Evolutionary conservation across 2,888 invertebrate genomes (phyloP).

Genomic region (Lycaena phlaeas): DNA sequence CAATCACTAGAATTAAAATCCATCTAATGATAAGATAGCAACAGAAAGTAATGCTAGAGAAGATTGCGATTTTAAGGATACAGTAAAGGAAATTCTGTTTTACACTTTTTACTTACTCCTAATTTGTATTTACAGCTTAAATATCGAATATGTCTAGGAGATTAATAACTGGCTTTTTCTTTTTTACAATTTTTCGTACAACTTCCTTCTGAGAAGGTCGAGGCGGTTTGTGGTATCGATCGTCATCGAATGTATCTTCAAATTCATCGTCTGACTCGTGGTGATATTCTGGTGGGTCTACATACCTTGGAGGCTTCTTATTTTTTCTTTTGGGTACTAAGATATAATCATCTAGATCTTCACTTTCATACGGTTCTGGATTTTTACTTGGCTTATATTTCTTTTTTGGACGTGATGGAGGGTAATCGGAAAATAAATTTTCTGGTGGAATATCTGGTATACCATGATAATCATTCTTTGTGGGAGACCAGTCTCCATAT

Average conservation of each 20-base stretch:
- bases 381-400: conserved; percentile 44
- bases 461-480: conserved; percentile 31
- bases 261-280: conserved; percentile 46
- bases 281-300: conserved; percentile 40
- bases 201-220: conserved; percentile 42
- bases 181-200: conserved; percentile 51
- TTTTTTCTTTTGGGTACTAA: conserved; percentile 59
- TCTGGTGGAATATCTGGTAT: conserved; percentile 41
- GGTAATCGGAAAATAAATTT: conserved; percentile 42
- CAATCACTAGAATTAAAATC: no score
- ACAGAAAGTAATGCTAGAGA: no score
- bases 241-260: conserved; percentile 40
- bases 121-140: conserved; percentile 48
- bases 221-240: conserved; percentile 34
- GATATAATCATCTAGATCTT: conserved; percentile 51
- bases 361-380: conserved; percentile 35
- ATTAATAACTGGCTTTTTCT: conserved; percentile 51
- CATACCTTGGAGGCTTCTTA: conserved; percentile 36
- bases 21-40: no score
- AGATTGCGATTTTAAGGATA: no score
- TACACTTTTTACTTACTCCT: conserved; percentile 31
- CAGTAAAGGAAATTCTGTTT: conserved; percentile 9
- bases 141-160: conserved; percentile 62
- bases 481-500: conserved; percentile 27
- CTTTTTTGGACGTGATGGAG: conserved; percentile 44